Percentiles rank a stretch among this genome's conserved stretches.
Conservation (phyloP, 64 coral and sea anemone genomes). For the Exaiptasia diaphana region DNA sequence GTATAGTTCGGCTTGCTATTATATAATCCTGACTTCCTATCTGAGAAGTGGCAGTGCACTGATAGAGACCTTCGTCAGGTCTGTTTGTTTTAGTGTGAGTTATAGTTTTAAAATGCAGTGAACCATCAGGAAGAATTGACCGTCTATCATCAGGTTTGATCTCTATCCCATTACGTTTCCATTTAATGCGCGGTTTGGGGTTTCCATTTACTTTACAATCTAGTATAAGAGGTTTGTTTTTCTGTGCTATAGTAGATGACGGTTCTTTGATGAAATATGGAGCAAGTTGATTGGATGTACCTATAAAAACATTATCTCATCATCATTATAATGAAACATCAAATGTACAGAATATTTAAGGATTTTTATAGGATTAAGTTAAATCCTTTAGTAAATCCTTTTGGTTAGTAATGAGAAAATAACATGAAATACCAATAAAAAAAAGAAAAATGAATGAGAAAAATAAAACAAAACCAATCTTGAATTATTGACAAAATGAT, state of each 20-base stretch:
- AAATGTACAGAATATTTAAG: not conserved
- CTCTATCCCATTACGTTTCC: conserved; percentile 47
- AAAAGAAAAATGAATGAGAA: not conserved
- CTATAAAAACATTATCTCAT: conserved; percentile 19
- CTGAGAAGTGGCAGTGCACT: conserved; percentile 52
- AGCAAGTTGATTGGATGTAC: conserved; percentile 10
- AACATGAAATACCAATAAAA: not conserved
- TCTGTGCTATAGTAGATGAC: conserved; percentile 62
- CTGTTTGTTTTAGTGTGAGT: conserved; percentile 60
- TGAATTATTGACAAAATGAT: too few species aligned
- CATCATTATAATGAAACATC: not conserved
- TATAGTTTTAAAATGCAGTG: conserved; percentile 65
- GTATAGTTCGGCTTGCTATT: conserved; percentile 56
- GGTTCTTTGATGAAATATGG: conserved; percentile 71
- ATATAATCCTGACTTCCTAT: conserved; percentile 12
- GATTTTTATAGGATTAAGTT: not conserved
- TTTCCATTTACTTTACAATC: conserved; percentile 52
- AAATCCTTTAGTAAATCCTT: not conserved
- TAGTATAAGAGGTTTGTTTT: conserved; percentile 41
- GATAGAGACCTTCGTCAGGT: conserved; percentile 80
- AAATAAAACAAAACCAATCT: too few species aligned
- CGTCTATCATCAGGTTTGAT: conserved; percentile 12
- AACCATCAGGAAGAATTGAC: conserved; percentile 64
- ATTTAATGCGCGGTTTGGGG: conserved; percentile 57
- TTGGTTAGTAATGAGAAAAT: not conserved